Base-by-base conservation (phyloP, 2,113 vertebrate species). In the Seriola quinqueradiata region DNA sequence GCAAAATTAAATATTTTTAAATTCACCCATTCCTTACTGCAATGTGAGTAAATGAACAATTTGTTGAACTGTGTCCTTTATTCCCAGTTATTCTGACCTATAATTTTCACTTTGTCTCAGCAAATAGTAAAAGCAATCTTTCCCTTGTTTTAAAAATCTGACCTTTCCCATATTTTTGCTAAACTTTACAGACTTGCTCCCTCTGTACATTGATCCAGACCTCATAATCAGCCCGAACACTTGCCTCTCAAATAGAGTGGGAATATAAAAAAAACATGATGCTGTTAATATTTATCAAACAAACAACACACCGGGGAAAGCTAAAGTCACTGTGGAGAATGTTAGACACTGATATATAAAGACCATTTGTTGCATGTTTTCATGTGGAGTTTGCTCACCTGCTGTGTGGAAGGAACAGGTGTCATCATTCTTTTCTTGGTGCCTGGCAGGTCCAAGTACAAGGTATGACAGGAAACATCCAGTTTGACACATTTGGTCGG, bases 391-490 rank as follows among this genome's bases (percentile, higher is more conserved):
- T 71, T 73, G 36, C 25, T 55, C 0, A 55, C 17, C 11, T 61
- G 10, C 71, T 76, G 40, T 74, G 8, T 60, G 11, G 25, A 19
- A 46, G 19, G 16, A 81, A 28, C 54, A 67, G 12, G 5, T 59
- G 38, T 75, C 60, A 66, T 67, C 16, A 16, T 38, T 59, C 0
- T 70, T 77, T 28, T 83, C 42, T 86, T 36, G 8, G 5, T 85
- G 38, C 52, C 44, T 81, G 66, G 8, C 92, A 99, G 98, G 98
- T 99, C 14, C 98, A 98, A 93, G 97, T 99, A 64, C 97, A 97
- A 94, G 98, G 98, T 87, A 99, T 99, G 97, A 99, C 98, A 58
- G 98, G 98, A 90, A 99, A 99, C 88, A 97, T 99, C 90, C 97
- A 99, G 88, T 99, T 99, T 5, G 98, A 99, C 92, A 97, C 97